Evolutionary conservation across 2,888 invertebrate genomes (phyloP).

Genomic region (Hypselothyrea guttata): DNA sequence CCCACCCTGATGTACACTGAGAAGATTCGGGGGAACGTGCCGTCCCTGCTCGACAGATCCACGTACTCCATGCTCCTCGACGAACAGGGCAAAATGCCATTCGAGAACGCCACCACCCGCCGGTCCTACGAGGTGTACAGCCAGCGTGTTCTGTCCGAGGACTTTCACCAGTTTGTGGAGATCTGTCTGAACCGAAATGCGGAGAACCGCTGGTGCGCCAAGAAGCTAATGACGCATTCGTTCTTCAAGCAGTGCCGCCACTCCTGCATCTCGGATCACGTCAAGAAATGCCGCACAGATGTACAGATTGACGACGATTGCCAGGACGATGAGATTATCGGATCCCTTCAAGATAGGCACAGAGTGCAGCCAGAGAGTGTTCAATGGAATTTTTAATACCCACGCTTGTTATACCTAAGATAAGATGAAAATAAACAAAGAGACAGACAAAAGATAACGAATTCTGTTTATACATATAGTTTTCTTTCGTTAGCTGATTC

Average conservation of each 20-base stretch:
- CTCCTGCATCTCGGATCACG: conserved; percentile 78
- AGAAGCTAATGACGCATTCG: conserved; percentile 87
- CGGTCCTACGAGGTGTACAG: conserved; percentile 83
- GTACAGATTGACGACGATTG: conserved; percentile 45
- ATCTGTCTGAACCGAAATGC: conserved; percentile 88
- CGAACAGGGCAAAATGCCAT: conserved; percentile 55
- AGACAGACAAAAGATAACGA: not conserved
- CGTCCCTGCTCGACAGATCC: conserved; percentile 88
- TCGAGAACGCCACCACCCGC: conserved; percentile 15
- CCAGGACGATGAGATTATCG: conserved; percentile 67
- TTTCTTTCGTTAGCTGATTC: no score
- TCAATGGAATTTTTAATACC: conserved; percentile 44
- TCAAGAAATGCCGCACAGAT: conserved; percentile 73
- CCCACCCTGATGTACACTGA: conserved; percentile 96
- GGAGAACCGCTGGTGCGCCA: conserved; percentile 87
- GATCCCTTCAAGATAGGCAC: conserved; percentile 4
- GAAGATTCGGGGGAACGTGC: conserved; percentile 89
- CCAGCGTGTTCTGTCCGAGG: conserved; percentile 87
- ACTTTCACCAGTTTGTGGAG: conserved; percentile 90
- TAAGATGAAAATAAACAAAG: conserved; percentile 6
- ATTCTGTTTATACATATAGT: no score
- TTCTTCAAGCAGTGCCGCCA: conserved; percentile 88
- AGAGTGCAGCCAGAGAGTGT: conserved; percentile 21
- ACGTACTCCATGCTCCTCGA: conserved; percentile 84
- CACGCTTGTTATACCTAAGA: conserved; percentile 14